These are phyloP conservation scores for Tetrao urogallus DNA, from an alignment of 2,113 vertebrate species.

Conservation along the genomic window DNA sequence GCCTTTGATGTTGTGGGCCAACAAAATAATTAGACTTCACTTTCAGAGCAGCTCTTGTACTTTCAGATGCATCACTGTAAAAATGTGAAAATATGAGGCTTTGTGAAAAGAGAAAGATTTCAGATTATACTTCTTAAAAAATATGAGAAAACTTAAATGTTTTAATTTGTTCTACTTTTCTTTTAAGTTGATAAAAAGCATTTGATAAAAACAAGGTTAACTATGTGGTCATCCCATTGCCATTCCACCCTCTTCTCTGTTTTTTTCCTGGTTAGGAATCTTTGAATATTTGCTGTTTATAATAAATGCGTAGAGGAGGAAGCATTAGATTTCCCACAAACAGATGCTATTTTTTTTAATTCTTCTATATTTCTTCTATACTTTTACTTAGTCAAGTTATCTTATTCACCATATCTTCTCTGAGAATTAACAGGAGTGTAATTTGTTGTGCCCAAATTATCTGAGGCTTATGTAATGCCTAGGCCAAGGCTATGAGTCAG, in stretches of 20 bases:
- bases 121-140: neutral
- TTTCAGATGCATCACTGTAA: neutral
- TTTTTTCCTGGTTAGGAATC: neutral
- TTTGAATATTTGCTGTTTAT: neutral
- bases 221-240: neutral
- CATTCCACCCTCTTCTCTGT: neutral
- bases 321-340: neutral
- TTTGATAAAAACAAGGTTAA: neutral
- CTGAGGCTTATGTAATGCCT: rapidly evolving
- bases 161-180: neutral
- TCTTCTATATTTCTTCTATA: neutral
- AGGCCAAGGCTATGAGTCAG: rapidly evolving
- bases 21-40: too few species aligned
- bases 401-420: rapidly evolving
- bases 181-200: rapidly evolving
- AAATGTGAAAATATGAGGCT: neutral
- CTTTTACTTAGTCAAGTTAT: neutral
- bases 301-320: neutral
- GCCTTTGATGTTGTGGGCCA: too few species aligned
- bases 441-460: neutral
- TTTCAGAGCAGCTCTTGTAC: neutral
- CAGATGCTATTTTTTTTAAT: neutral
- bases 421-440: neutral
- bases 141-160: neutral
- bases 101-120: neutral